These are phyloP conservation scores for Melolontha melolontha DNA, from an alignment of 2,888 invertebrate genomes.

Conservation along the genomic window DNA sequence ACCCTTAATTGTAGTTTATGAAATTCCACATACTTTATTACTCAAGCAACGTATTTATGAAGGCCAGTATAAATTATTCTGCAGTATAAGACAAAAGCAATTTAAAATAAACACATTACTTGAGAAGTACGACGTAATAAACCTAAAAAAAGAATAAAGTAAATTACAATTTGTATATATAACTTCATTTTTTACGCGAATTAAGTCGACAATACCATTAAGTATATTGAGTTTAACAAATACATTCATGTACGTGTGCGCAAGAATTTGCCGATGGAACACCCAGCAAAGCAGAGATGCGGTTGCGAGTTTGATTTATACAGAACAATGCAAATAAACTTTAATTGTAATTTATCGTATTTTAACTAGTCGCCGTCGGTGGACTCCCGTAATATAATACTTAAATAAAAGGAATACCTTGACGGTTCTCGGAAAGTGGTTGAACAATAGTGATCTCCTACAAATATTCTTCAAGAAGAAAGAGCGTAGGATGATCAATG, in stretches of 20 bases:
- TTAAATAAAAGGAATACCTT: constrained; percentile 34
- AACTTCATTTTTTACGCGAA: constrained; percentile 20
- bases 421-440: constrained; percentile 36
- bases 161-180: constrained; percentile 19
- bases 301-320: constrained; percentile 36
- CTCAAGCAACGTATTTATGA: too few relatives aligned
- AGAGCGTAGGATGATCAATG: constrained; percentile 38
- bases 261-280: constrained; percentile 4
- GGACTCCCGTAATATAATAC: constrained; percentile 34
- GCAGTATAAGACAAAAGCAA: not conserved
- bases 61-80: too few relatives aligned
- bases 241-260: not conserved
- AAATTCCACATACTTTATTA: too few relatives aligned
- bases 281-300: not conserved
- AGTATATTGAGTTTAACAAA: not conserved
- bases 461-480: constrained; percentile 23
- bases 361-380: constrained; percentile 42
- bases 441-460: constrained; percentile 40
- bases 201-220: constrained; percentile 12
- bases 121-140: not conserved
- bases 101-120: not conserved
- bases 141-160: not conserved
- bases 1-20: too few relatives aligned
- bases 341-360: constrained; percentile 46
- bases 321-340: constrained; percentile 41